Evolutionary conservation across 2,113 vertebrate species (phyloP).

Genomic region (Hipposideros armiger): DNA sequence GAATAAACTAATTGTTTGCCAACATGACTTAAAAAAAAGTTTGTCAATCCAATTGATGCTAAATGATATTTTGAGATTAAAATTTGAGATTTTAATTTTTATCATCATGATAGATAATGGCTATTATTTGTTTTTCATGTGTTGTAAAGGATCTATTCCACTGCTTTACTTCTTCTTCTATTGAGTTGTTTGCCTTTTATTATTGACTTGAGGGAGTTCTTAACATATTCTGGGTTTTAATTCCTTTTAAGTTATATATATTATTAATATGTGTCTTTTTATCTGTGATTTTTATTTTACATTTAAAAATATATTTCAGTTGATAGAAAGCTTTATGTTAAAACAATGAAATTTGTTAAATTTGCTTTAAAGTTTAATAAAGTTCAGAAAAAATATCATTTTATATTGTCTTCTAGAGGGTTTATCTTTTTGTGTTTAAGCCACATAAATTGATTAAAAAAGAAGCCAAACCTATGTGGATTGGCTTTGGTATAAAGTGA

Average conservation of each 20-base stretch:
- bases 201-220: not conserved
- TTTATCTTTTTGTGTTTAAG: not conserved
- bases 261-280: not conserved
- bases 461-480: not conserved
- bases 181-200: not conserved
- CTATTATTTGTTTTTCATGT: not conserved
- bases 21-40: not conserved
- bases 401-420: not conserved
- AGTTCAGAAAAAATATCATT: not conserved
- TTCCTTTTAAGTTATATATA: not conserved
- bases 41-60: not conserved
- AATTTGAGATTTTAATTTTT: constrained; percentile 8
- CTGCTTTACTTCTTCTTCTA: not conserved
- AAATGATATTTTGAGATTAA: not conserved
- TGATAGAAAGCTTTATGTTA: not conserved
- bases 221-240: not conserved
- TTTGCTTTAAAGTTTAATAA: not conserved
- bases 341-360: not conserved
- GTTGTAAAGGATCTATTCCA: not conserved
- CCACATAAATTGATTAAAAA: not conserved
- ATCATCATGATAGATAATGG: not conserved
- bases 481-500: not conserved
- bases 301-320: not conserved
- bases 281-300: not conserved
- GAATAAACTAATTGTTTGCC: not conserved